Evolutionary conservation across 2,888 invertebrate genomes (phyloP).

Genomic region (Xylophagus ater): DNA sequence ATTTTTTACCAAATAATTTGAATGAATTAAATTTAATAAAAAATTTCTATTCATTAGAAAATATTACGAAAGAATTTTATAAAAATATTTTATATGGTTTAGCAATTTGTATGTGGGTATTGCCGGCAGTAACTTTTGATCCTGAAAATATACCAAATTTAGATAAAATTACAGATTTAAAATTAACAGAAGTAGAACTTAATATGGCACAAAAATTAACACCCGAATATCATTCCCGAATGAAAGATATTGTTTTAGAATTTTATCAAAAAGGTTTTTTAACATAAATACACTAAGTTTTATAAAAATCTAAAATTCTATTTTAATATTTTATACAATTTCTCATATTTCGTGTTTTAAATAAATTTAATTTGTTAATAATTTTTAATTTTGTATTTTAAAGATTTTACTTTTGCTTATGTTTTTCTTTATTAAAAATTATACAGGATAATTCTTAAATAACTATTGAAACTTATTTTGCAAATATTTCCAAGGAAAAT

Average conservation of each 20-base stretch:
- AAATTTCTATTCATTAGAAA: constrained; percentile 26
- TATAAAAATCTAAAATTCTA: too few relatives aligned
- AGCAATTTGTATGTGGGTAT: constrained; percentile 32
- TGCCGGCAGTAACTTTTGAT: constrained; percentile 37
- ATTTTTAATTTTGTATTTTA: too few relatives aligned
- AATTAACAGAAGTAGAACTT: constrained; percentile 26
- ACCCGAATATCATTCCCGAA: constrained; percentile 32
- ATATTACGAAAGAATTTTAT: constrained; percentile 30
- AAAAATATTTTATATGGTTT: constrained; percentile 31
- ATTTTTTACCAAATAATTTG: constrained; percentile 9
- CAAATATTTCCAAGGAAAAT: too few relatives aligned
- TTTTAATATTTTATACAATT: too few relatives aligned
- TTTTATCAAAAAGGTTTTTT: too few relatives aligned
- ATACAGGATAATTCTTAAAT: too few relatives aligned
- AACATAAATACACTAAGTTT: too few relatives aligned
- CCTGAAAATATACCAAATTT: constrained; percentile 33
- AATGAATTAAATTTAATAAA: constrained; percentile 21
- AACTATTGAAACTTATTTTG: too few relatives aligned
- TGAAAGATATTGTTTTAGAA: constrained; percentile 32
- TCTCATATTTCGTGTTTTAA: too few relatives aligned
- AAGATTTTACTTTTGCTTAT: too few relatives aligned
- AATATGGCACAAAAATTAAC: constrained; percentile 32
- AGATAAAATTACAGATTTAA: constrained; percentile 26
- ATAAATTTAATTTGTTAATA: too few relatives aligned
- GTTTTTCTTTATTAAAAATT: too few relatives aligned